Base-by-base conservation (phyloP, 2,113 vertebrate genomes). In the Myotis davidii region DNA sequence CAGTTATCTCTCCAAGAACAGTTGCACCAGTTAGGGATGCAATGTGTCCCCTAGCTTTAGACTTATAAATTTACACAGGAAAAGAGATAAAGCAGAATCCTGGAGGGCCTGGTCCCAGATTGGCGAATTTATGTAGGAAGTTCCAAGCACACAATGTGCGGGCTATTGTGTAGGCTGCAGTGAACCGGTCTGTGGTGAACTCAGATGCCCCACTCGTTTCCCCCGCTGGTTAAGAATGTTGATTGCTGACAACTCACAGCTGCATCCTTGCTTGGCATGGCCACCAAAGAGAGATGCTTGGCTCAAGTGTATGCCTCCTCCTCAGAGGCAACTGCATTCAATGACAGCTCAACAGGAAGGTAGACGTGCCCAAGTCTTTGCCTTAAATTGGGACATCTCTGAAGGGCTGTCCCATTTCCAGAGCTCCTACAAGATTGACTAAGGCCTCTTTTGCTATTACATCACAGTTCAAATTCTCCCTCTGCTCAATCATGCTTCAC, bases 21-120 rank as follows among this genome's bases (percentile, higher is more conserved):
- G 37, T 37, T 95, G 50, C 14, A 37, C 6, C 17, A 27, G 9
- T 29, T 34, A 86, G 70, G 50, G 18, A 10, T 21, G 6, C 70
- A 45, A 85, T 32, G 27, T 73, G 37, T 67, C 45, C 74, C 45
- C 20, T 87, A 52, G 76, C 59, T 85, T 90, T 67, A 10, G 85
- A 56, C 72, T 59, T 87, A 11, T 72, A 84, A 64, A 79, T 76
- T 87, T 89, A 83, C 10, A 72, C 20, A 65, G 79, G 88, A 84
- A 79, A 86, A 52, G 42, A 83, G 37, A 92, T 23, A 56, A 59
- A 45, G 34, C 48, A 45, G 61, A 82, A 88, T 97, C 84, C 37
- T 88, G 82, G n/a, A 89, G 54, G 65, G 84, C 27, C 78, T 77
- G 8, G 81, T 88, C 74, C 34, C 48, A 92, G 91, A 18, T 29